Base-by-base conservation (phyloP, 2,113 vertebrate genomes). In the Prionailurus viverrinus region DNA sequence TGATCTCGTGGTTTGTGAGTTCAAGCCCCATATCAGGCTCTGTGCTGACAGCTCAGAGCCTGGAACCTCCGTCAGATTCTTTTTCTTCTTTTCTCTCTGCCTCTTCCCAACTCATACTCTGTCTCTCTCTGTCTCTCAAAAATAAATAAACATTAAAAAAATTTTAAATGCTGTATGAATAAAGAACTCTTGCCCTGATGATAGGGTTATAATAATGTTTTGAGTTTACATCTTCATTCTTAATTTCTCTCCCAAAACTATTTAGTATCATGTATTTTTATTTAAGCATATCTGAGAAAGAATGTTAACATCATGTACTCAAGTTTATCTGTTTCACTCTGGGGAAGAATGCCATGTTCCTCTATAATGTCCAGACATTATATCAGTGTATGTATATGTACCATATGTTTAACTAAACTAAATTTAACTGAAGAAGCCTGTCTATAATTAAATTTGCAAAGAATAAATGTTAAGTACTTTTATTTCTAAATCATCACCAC, bases 241-340 rank as follows among this genome's bases (percentile, higher is more conserved):
- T 94, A 92, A 95, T 92, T 82, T 84, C 53, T 74, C 29, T 95
- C n/a, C 45, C 18, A 8, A 95, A 97, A 86, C 85, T 92, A 71
- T 61, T 73, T 61, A 93, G 2, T 71, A 88, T 39, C 14, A 93
- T 80, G 7, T 45, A 89, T 89, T 89, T 95, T 95, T 71, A 69
- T 68, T 81, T 92, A 69, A 89, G 48, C 31, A 68, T 45, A 93
- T 48, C 55, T 82, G 27, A 73, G 23, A 83, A 45, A 88, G n/a
- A 86, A 87, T 61, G 11, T 91, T 93, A 84, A 95, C 73, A 53
- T 61, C 66, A 48, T 19, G 29, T 79, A 73, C 51, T 48, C 19
- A 63, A 31, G 33, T 86, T 91, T 61, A 33, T 71, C 15, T 74
- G 51, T 39, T 93, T 65, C 82, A 58, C 29, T 66, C n/a, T 90